Base-by-base conservation (phyloP, 2,113 vertebrate genomes). In the Gobio gobio region DNA sequence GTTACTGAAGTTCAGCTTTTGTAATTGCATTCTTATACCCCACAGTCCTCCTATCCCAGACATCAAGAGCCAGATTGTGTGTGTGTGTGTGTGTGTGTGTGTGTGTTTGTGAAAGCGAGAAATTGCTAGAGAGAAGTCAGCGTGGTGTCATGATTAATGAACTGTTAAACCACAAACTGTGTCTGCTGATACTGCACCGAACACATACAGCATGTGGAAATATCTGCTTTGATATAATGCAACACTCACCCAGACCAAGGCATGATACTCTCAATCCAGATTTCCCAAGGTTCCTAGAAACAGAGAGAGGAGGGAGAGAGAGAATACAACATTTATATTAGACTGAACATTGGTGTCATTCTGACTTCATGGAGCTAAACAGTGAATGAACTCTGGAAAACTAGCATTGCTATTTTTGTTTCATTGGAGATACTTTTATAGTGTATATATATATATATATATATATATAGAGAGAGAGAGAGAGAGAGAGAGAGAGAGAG, bases 231-330 rank as follows among this genome's bases (percentile, higher is more conserved):
- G 16, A 68, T 47, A 12, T 61, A 36, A 75, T 56, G 29, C n/a
- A 54, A 49, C 22, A 86, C 88, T 89, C 84, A 89, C 88, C 88
- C 33, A 89, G 86, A 4, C 88, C 88, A 8, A 89, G 58, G 76
- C 88, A 89, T 18, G 88, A 89, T 47, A 89, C 88, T 81, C 88
- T 84, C 47, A 89, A 74, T 80, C 88, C 88, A 84, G 88, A 89
- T 82, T 89, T 89, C 51, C 86, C 87, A 49, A 72, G 82, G 58
- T 86, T 85, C 56, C 77, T 88, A 89, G 85, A 86, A 54, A 84
- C 56, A 89, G 73, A 78, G 83, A 87, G 83, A 85, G 68, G 29
- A 83, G 79, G 51, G 58, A 74, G 78, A 81, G 78, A 81, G 58
- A 75, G 33, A 78, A 47, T 40, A 45, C 26, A 64, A 83, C 4